These are phyloP conservation scores for Eurytoma californica DNA, from an alignment of 2,888 invertebrate species.

Conservation along the genomic window DNA sequence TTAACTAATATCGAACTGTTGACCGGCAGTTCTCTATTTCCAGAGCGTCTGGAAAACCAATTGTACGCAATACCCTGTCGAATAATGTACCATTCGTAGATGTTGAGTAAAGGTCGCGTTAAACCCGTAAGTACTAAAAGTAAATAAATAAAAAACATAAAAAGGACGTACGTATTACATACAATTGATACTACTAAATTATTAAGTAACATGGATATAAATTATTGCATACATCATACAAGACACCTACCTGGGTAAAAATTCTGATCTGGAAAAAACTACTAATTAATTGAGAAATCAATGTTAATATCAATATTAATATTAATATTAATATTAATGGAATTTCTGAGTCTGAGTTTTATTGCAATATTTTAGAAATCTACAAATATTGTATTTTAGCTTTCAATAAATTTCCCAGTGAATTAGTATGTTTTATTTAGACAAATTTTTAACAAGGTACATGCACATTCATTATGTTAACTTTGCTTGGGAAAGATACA, in stretches of 20 bases:
- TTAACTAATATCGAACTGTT: constrained; percentile 56
- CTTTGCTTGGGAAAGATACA: constrained; percentile 55
- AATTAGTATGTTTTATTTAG: constrained; percentile 26
- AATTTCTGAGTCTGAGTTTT: background rate
- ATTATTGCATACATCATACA: constrained; percentile 62
- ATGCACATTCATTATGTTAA: constrained; percentile 55
- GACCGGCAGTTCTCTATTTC: constrained; percentile 70
- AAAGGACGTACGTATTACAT: constrained; percentile 74
- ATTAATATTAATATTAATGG: background rate
- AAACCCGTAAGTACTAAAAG: constrained; percentile 71
- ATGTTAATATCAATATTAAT: background rate
- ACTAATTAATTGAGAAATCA: constrained; percentile 27
- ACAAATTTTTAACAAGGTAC: constrained; percentile 43
- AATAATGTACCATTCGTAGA: constrained; percentile 74
- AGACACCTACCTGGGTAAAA: constrained; percentile 57
- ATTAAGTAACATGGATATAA: constrained; percentile 64
- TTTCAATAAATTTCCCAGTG: constrained; percentile 18
- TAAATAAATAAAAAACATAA: constrained; percentile 49
- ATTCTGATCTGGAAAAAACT: constrained; percentile 39
- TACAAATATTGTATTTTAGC: constrained; percentile 12
- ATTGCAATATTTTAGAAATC: background rate
- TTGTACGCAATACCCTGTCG: constrained; percentile 73
- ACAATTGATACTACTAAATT: constrained; percentile 72
- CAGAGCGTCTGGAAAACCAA: constrained; percentile 75
- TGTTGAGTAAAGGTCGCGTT: constrained; percentile 73